These are phyloP conservation scores for Gnathonemus longibarbis DNA, from an alignment of 2,113 vertebrate genomes.

Conservation along the genomic window DNA sequence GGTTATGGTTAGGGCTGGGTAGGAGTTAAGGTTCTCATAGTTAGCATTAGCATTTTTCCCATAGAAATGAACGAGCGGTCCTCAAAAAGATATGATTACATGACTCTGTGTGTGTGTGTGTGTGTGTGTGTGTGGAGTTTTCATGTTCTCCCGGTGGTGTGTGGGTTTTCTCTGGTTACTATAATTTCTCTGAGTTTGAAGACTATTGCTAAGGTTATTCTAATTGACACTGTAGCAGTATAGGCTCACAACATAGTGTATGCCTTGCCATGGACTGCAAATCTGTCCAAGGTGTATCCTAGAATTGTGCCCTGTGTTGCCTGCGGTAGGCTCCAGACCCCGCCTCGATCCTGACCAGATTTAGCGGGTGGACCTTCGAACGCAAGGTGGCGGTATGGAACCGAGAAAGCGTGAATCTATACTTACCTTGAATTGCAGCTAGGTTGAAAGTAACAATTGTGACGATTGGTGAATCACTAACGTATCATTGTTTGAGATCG, in stretches of 20 bases:
- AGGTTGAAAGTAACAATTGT: not conserved
- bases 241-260: not conserved
- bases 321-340: not conserved
- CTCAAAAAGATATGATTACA: too few species aligned
- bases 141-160: not conserved
- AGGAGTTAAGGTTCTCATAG: too few species aligned
- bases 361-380: not conserved
- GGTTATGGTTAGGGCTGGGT: too few species aligned
- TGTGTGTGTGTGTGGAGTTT: not conserved
- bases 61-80: too few species aligned
- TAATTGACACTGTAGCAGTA: not conserved
- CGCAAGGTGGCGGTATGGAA: slow-evolving; percentile 7
- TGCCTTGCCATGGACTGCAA: not conserved
- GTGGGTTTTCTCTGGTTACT: not conserved
- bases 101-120: too few species aligned
- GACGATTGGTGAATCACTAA: not conserved
- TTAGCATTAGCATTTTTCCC: too few species aligned
- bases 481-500: not conserved
- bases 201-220: not conserved
- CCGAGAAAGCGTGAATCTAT: not conserved
- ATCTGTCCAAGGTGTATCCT: not conserved
- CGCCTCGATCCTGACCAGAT: not conserved
- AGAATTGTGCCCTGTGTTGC: not conserved
- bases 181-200: not conserved
- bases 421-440: not conserved